Evolutionary conservation across 2,888 invertebrate genomes (phyloP).

Genomic region (Augiades crinisus): DNA sequence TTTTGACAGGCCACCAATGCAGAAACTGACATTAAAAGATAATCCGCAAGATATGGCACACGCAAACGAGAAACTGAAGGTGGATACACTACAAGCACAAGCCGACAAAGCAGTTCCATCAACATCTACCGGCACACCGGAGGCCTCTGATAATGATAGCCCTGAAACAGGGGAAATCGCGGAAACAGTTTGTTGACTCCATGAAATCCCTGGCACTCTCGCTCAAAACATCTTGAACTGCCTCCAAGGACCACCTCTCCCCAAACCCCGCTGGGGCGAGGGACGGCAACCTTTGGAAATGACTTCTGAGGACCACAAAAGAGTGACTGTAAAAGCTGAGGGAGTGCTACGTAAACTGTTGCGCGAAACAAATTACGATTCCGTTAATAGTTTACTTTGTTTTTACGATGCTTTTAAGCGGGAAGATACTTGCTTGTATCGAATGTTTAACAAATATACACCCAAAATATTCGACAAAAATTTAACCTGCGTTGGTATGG

Average conservation of each 20-base stretch:
- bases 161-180: background rate
- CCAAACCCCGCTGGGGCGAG: conserved; percentile 4
- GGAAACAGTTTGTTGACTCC: background rate
- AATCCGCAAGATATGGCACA: too few relatives aligned
- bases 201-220: background rate
- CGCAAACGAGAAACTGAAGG: too few relatives aligned
- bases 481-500: conserved; percentile 8
- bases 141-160: too few relatives aligned
- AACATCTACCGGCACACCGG: too few relatives aligned
- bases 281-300: background rate
- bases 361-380: conserved; percentile 5
- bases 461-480: background rate
- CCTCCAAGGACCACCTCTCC: background rate
- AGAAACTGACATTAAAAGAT: too few relatives aligned
- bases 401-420: conserved; percentile 4
- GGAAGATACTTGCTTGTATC: background rate
- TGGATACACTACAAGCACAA: background rate
- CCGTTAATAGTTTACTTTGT: background rate
- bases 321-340: background rate
- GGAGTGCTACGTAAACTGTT: background rate
- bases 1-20: too few relatives aligned
- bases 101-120: background rate
- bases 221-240: background rate
- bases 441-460: background rate
- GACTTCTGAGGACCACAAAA: background rate